Percentiles rank a stretch among this genome's conserved stretches.
Evolutionary conservation across 2,797 vertebrate species (phyloP).

Genomic region (Alcedo quadribrachys): DNA sequence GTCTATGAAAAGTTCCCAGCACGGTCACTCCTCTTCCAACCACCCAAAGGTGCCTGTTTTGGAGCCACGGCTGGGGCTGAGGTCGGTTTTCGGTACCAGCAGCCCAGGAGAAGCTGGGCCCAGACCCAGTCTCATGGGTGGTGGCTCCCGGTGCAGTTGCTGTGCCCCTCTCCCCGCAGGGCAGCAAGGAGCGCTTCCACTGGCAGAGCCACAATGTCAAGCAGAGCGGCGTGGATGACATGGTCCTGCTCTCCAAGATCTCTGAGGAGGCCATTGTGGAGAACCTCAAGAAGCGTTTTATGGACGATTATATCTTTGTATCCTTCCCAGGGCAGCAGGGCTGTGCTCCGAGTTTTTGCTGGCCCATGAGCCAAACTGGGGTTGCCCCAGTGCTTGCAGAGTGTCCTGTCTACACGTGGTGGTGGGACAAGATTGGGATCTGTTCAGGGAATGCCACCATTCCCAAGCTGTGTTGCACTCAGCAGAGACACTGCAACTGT

Average conservation of each 20-base stretch:
- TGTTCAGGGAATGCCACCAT: fast-evolving
- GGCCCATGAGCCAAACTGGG: neutral
- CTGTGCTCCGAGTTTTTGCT: neutral
- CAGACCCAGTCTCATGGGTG: fast-evolving
- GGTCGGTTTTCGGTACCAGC: no score
- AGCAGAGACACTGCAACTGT: neutral
- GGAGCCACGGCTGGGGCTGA: fast-evolving
- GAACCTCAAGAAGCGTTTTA: constrained; percentile 95
- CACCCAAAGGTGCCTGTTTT: fast-evolving
- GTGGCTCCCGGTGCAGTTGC: neutral
- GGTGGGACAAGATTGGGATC: neutral
- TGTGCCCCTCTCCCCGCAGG: constrained; percentile 59
- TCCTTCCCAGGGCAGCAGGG: constrained; percentile 70
- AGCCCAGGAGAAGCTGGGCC: neutral
- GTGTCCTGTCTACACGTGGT: fast-evolving
- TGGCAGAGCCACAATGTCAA: constrained; percentile 99
- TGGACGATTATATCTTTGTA: constrained; percentile 99
- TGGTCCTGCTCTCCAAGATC: constrained; percentile 97
- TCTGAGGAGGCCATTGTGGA: constrained; percentile 93
- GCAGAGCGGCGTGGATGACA: constrained; percentile 97
- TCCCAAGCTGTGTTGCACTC: neutral
- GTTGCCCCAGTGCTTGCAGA: neutral
- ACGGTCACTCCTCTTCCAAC: neutral
- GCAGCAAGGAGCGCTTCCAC: constrained; percentile 91
- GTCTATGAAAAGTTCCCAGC: neutral